These are phyloP conservation scores for Tinamus guttatus DNA, from an alignment of 2,113 vertebrate genomes.

Conservation along the genomic window DNA sequence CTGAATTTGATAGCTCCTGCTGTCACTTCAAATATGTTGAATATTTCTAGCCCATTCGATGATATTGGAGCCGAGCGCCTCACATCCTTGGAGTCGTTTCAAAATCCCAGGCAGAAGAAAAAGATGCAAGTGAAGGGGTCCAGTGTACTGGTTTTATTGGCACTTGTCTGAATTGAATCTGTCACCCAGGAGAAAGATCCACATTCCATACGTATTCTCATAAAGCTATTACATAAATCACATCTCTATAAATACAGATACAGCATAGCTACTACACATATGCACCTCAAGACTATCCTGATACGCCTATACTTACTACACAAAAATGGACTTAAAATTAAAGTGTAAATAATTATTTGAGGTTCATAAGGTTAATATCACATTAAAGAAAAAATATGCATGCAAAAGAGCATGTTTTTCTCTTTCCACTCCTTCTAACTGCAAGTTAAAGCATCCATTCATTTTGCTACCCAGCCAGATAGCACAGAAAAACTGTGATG, in stretches of 20 bases:
- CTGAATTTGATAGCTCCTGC: background rate
- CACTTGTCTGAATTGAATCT: background rate
- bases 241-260: background rate
- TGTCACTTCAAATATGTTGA: background rate
- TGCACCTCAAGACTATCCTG: background rate
- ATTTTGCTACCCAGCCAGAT: background rate
- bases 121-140: background rate
- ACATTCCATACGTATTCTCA: background rate
- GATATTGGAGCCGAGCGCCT: background rate
- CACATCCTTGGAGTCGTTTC: background rate
- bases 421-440: background rate
- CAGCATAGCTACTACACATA: accelerated
- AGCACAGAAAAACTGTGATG: background rate
- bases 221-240: background rate
- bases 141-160: background rate
- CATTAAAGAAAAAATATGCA: background rate
- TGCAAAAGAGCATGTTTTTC: background rate
- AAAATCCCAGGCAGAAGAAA: background rate
- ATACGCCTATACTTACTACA: accelerated
- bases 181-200: background rate
- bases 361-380: background rate
- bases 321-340: background rate
- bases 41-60: background rate
- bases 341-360: background rate
- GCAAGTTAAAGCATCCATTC: background rate